Conservation (phyloP, 37 sponge, comb jelly and placozoan species). For the Crambe crambe region DNA sequence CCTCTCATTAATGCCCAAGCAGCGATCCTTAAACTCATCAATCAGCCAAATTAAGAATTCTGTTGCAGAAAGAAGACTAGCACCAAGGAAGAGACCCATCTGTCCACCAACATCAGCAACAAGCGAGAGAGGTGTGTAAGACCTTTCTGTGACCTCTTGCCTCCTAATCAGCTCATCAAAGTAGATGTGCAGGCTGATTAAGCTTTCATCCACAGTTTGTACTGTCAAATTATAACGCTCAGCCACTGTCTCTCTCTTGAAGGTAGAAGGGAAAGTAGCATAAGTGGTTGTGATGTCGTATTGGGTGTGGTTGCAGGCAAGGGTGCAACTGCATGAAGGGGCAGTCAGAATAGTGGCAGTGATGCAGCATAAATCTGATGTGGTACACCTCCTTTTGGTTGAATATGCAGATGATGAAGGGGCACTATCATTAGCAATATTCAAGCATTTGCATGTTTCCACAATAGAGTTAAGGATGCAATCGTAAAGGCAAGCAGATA, state of each 20-base stretch:
- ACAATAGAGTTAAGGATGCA: background rate
- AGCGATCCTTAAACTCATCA: constrained; percentile 35
- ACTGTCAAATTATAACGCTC: background rate
- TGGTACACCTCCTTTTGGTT: background rate
- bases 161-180: background rate
- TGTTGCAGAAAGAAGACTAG: constrained; percentile 49
- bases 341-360: background rate
- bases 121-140: constrained; percentile 33
- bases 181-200: constrained; percentile 22
- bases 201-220: constrained; percentile 17
- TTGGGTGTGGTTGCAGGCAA: constrained; percentile 1
- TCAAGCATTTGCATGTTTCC: constrained; percentile 9
- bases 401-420: background rate
- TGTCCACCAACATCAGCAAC: constrained; percentile 53
- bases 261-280: background rate
- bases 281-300: constrained; percentile 13
- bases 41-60: constrained; percentile 16
- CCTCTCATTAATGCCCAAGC: constrained; percentile 22
- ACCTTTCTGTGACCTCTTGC: background rate
- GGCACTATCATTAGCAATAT: no score
- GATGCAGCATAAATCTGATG: constrained; percentile 11
- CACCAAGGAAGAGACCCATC: constrained; percentile 64
- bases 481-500: constrained; percentile 26
- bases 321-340: background rate
- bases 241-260: background rate